Evolutionary conservation across 2,888 invertebrate species (phyloP), one percentile per base, ranked within the genome.

Genomic region (Pemphredon lugubris): DNA sequence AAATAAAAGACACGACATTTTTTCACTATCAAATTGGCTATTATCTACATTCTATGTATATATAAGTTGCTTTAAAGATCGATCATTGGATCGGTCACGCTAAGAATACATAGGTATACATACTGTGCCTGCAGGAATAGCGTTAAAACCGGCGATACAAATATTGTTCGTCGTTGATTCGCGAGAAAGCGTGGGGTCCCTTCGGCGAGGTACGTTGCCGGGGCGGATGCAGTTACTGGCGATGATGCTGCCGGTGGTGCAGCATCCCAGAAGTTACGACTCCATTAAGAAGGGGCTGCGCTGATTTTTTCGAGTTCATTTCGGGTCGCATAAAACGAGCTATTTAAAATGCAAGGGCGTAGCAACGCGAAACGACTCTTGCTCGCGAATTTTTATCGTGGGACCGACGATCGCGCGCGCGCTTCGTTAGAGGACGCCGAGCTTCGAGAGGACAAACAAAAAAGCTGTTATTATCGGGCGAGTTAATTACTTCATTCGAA

Each of bases 291-390:
- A n/a, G 71, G 72, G 74, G 70, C 63, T 53, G 78, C 66, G 77
- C 81, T 77, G 78, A 86, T 87, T 87, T 84, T 85, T 86, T 86
- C 77, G 73, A 73, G 74, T 82, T 83, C 85, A 81, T 87, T 87
- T 86, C 83, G 82, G 83, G 75, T 79, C 86, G 84, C 85, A 87
- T 87, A 86, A 88, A 88, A 86, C 86, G 66, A 84, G 86, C 87
- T 87, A 83, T 87, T 88, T 86, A 86, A 85, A 86, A 84, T 73
- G 74, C 83, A 83, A 73, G 54, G 86, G 84, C 86, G 86, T 82
- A 81, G 75, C 42, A 59, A 30, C 42, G 44, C 20, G 2, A n/a
- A n/a, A 13, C 23, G 21, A 14, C 18, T 6, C 44, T 2, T 18
- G 23, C 5, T 16, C n/a, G n/a, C 30, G 7, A 21, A 23, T 39